Conservation (phyloP, 2,888 invertebrate genomes). For the Drosophila ochracea region DNA sequence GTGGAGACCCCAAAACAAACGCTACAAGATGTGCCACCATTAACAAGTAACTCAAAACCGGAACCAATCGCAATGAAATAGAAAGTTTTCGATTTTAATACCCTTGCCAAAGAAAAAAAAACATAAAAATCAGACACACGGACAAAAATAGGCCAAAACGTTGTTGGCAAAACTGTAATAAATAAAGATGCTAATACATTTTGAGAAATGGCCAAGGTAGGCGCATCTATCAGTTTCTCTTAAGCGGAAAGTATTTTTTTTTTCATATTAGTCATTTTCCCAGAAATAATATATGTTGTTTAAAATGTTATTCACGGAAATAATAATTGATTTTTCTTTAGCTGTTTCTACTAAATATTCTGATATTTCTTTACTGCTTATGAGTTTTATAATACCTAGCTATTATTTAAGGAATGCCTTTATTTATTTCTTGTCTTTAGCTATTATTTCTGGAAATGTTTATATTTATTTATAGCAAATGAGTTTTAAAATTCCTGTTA, state of each 20-base stretch:
- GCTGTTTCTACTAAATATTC: no score
- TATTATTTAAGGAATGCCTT: neutral
- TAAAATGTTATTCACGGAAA: neutral
- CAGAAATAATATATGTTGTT: neutral
- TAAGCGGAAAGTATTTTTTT: neutral
- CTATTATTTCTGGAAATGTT: neutral
- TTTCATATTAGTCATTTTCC: neutral
- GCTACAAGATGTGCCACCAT: conserved; percentile 21
- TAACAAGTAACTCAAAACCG: conserved; percentile 56
- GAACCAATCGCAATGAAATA: conserved; percentile 69
- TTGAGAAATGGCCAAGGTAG: neutral
- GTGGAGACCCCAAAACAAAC: conserved; percentile 30
- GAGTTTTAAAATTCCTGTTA: neutral
- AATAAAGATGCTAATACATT: neutral
- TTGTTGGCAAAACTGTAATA: conserved; percentile 6
- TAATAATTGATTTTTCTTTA: neutral
- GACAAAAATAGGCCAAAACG: conserved; percentile 26
- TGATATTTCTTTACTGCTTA: rapidly evolving
- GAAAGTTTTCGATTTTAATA: conserved; percentile 62
- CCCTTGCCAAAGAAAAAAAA: conserved; percentile 24
- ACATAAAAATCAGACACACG: conserved; percentile 6
- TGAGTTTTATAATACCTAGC: neutral
- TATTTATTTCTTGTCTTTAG: neutral
- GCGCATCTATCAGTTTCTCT: neutral
- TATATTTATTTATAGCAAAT: neutral